Base-by-base conservation (phyloP, 2,113 vertebrate species). In the Siphamia tubifer region DNA sequence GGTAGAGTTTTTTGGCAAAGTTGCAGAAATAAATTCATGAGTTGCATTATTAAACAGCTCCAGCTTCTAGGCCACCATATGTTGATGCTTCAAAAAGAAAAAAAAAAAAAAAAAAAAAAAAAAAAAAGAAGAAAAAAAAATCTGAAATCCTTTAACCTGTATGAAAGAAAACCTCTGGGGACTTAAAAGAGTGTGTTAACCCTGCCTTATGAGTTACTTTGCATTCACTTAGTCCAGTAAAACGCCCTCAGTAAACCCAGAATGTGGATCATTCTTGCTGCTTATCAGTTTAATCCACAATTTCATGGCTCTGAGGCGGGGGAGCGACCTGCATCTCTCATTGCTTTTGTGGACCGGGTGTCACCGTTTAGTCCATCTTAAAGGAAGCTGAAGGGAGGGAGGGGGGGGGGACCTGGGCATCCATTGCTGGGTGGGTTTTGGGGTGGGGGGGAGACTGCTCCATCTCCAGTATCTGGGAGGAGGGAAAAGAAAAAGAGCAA, bases 351-450 rank as follows among this genome's bases (percentile, higher is more conserved):
- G 81, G 68, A 48, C 52, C 8, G 68, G 66, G 84, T 93, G 91
- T 89, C 87, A 74, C 84, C 90, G 83, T 92, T 93, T 92, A 92
- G 90, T 79, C 63, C 25, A 62, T 65, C 84, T 78, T 79, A 67
- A 28, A 21, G 16, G 40, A 35, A 70, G 15, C 1, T 7, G 10
- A 30, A 30, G 1, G 60, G 58, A 65, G 52, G 71, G 81, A 30
- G 10, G 74, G 47, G 55, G 72, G 54, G 60, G 44, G 53, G 63
- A 73, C 65, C 57, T 43, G 80, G 74, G 47, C 75, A 80, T 88
- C 83, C 81, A 55, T 89, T 62, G 80, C 78, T 67, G 73, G 74
- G 35, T 35, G 6, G 11, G 42, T 45, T 71, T 49, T 45, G 15
- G 31, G 20, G 24, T 19, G 16, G 2, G 23, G 12, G 40, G 48